Percentiles rank a stretch among this genome's conserved stretches.
Conservation (phyloP, 1,140 invertebrate genomes). For the Aphelinus certus region DNA sequence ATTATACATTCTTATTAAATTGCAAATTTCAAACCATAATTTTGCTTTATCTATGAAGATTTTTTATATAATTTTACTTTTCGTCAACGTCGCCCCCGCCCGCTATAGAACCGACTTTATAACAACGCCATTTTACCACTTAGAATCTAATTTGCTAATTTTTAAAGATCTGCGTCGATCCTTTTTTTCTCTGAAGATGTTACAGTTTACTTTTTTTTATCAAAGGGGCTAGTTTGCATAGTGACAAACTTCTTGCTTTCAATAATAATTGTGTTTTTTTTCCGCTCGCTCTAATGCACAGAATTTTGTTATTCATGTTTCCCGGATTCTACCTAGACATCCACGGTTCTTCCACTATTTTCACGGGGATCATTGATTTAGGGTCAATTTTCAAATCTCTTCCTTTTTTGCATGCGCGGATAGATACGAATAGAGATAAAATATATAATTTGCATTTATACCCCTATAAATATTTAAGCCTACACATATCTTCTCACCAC, state of each 20-base stretch:
- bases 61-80: constrained; percentile 28
- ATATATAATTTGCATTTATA: constrained; percentile 63
- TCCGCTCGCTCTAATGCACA: constrained; percentile 21
- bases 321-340: constrained; percentile 50
- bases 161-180: constrained; percentile 31
- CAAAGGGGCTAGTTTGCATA: constrained; percentile 23
- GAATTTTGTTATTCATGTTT: constrained; percentile 42
- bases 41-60: no score
- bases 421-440: constrained; percentile 62
- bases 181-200: constrained; percentile 16
- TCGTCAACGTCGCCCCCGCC: constrained; percentile 47
- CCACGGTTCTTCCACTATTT: constrained; percentile 46
- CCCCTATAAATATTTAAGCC: constrained; percentile 43
- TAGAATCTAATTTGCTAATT: constrained; percentile 50
- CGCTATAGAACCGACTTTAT: constrained; percentile 49
- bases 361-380: constrained; percentile 46
- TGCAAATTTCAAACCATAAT: not conserved
- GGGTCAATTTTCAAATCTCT: constrained; percentile 45
- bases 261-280: not conserved
- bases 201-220: constrained; percentile 28
- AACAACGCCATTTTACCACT: constrained; percentile 47
- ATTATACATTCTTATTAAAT: constrained; percentile 22
- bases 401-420: constrained; percentile 47
- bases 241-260: constrained; percentile 33
- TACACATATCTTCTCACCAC: constrained; percentile 46